These are phyloP conservation scores for Anoura caudifer DNA, from an alignment of 2,113 vertebrate species.

Conservation along the genomic window DNA sequence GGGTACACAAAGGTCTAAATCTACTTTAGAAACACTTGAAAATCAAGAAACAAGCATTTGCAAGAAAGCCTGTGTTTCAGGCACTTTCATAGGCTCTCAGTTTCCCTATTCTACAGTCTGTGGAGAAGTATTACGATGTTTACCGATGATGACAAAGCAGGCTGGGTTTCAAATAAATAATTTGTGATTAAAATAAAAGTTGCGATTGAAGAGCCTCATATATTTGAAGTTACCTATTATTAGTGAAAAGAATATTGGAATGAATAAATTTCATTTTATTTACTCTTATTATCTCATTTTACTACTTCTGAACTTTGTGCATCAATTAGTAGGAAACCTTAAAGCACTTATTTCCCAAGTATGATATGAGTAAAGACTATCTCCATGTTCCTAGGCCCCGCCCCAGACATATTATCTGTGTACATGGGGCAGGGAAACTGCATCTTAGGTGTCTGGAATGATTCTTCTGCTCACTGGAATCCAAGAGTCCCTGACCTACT, in stretches of 20 bases:
- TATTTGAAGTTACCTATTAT: neutral
- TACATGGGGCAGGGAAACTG: neutral
- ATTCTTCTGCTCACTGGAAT: neutral
- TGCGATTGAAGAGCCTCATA: neutral
- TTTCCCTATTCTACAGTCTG: neutral
- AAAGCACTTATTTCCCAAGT: neutral
- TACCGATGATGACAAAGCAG: neutral
- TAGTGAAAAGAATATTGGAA: neutral
- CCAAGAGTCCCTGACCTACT: neutral
- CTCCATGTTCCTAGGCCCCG: too few species aligned
- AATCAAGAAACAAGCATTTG: neutral
- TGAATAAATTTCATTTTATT: neutral
- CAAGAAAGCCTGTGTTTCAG: neutral
- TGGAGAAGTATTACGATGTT: neutral
- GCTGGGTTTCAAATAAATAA: neutral
- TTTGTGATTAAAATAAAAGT: neutral
- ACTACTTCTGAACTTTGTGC: neutral
- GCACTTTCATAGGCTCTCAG: neutral
- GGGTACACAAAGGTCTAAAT: neutral
- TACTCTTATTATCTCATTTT: neutral
- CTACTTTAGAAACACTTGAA: neutral
- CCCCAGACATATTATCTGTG: neutral
- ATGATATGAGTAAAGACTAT: neutral
- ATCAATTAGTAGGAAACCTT: neutral
- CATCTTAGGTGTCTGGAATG: neutral